Evolutionary conservation across 2,797 vertebrate species (phyloP).

Genomic region (Fistularia commersonii): DNA sequence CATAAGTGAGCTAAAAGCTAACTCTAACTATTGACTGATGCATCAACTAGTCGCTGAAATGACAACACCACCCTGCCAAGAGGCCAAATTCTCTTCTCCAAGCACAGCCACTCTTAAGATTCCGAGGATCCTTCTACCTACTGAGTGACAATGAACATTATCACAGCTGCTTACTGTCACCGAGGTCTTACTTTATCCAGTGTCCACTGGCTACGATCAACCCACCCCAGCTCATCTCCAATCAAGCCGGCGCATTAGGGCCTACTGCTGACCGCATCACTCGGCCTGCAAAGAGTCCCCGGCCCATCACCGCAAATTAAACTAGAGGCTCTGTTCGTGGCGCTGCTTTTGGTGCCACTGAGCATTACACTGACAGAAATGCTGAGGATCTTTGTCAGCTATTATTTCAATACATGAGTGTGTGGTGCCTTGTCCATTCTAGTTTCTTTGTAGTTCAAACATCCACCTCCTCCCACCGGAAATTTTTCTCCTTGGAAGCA

Average conservation of each 20-base stretch:
- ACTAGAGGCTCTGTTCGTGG: slow-evolving; percentile 61
- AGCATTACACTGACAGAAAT: slow-evolving; percentile 70
- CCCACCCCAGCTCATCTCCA: slow-evolving; percentile 49
- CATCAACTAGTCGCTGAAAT: slow-evolving; percentile 15
- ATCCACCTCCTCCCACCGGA: slow-evolving; percentile 34
- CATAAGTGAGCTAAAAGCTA: slow-evolving; percentile 3
- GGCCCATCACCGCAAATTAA: slow-evolving; percentile 73
- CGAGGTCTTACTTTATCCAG: slow-evolving; percentile 66
- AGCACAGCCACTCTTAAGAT: slow-evolving; percentile 37
- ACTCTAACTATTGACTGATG: slow-evolving; percentile 6
- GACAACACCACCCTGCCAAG: slow-evolving; percentile 38
- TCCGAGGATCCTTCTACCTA: slow-evolving; percentile 10
- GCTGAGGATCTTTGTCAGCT: slow-evolving; percentile 79
- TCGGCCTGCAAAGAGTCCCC: slow-evolving; percentile 63
- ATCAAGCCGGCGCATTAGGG: slow-evolving; percentile 62
- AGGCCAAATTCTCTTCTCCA: slow-evolving; percentile 19
- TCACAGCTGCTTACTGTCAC: slow-evolving; percentile 74
- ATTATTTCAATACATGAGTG: slow-evolving; percentile 75
- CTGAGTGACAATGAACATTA: slow-evolving; percentile 65
- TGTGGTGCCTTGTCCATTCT: slow-evolving; percentile 63
- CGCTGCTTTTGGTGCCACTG: slow-evolving; percentile 73
- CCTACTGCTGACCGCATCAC: slow-evolving; percentile 63
- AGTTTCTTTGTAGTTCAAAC: slow-evolving; percentile 48
- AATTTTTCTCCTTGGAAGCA: slow-evolving; percentile 39
- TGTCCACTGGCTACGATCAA: slow-evolving; percentile 50